Evolutionary conservation across 2,797 vertebrate species (phyloP).

Genomic region (Falco peregrinus): DNA sequence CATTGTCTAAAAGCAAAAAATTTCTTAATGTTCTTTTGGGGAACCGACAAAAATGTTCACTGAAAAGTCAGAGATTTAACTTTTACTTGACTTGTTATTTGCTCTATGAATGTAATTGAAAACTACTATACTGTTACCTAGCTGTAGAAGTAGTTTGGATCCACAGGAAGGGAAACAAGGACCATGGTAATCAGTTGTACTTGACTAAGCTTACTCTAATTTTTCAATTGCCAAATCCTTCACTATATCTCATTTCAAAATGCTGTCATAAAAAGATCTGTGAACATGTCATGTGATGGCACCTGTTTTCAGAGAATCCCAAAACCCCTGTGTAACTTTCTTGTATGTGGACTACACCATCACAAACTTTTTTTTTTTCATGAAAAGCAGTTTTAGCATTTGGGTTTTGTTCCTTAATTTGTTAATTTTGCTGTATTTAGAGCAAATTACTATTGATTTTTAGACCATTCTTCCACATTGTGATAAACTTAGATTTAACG

Average conservation of each 20-base stretch:
- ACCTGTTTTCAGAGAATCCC: neutral
- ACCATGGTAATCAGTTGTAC: neutral
- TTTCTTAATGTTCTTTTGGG: neutral
- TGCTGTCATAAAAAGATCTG: neutral
- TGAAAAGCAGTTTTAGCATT: neutral
- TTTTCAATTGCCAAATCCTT: neutral
- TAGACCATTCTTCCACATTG: neutral
- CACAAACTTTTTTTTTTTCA: neutral
- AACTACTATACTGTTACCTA: neutral
- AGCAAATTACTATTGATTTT: neutral
- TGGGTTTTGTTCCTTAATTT: neutral
- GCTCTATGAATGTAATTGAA: neutral
- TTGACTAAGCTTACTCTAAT: neutral
- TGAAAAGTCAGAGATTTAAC: neutral
- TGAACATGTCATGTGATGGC: neutral
- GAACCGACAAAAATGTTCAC: neutral
- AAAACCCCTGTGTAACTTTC: neutral
- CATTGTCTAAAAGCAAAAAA: neutral
- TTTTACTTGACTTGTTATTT: neutral
- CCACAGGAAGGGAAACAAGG: neutral
- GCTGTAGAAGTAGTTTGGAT: neutral
- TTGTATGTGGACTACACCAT: neutral
- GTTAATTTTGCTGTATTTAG: neutral
- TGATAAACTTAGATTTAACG: neutral
- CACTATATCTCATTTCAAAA: neutral